Percentiles rank a stretch among this genome's conserved stretches.
Conservation (phyloP, 2,113 vertebrate species). For the Alaudala cheleensis region DNA sequence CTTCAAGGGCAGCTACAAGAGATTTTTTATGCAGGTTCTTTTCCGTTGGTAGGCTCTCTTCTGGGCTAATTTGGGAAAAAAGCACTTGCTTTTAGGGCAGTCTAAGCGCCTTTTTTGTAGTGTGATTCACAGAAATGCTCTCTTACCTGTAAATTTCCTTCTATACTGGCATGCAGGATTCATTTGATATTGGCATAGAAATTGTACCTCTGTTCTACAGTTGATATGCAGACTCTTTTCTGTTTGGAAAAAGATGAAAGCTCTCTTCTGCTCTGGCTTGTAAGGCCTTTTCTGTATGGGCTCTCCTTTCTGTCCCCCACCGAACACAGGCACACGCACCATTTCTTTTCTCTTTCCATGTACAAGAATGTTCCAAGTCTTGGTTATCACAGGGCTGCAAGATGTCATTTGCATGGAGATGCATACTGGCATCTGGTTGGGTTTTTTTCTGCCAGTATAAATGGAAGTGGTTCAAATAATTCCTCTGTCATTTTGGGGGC, state of each 20-base stretch:
- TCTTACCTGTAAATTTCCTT: constrained; percentile 34
- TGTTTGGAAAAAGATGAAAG: constrained; percentile 58
- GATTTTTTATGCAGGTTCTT: background rate
- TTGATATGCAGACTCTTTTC: constrained; percentile 52
- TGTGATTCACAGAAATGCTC: constrained; percentile 23
- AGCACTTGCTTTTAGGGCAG: background rate
- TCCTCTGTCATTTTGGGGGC: background rate
- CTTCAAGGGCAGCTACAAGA: background rate
- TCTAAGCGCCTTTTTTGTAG: background rate
- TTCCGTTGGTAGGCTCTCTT: background rate
- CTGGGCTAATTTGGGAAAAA: background rate
- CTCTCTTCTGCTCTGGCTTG: constrained; percentile 5
- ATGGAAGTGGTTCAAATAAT: background rate
- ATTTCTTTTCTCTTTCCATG: background rate
- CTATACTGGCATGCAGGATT: background rate
- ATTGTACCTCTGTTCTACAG: constrained; percentile 43
- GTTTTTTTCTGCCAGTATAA: background rate
- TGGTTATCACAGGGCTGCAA: constrained; percentile 54
- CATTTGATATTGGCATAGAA: constrained; percentile 38
- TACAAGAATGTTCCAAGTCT: constrained; percentile 28
- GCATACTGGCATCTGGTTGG: background rate
- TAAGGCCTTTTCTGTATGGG: background rate
- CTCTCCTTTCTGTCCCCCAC: constrained; percentile 10
- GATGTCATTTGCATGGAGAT: constrained; percentile 23
- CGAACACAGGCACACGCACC: background rate